phyloP scores from a whole-genome alignment of 2,797 vertebrate genomes.

The Fratercula arctica region DNA sequence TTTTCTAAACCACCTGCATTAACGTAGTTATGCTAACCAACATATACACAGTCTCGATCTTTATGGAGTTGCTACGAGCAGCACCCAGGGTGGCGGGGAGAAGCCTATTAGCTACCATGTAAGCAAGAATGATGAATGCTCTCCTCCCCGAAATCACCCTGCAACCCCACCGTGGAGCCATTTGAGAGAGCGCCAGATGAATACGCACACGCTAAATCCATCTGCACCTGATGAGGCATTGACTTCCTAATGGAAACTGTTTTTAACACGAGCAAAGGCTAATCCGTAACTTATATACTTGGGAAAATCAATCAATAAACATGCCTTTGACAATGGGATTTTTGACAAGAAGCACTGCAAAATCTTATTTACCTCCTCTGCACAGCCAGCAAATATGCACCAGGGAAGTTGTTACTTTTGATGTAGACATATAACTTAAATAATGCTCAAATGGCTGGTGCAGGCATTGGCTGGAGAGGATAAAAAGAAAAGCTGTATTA shows the following conservation, averaged over 20 bases:
- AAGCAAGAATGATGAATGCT: not conserved
- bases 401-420: constrained; percentile 19
- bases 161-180: not conserved
- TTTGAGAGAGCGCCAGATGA: not conserved
- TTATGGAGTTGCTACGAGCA: not conserved
- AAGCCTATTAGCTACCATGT: constrained; percentile 7
- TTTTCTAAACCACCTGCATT: constrained; percentile 35
- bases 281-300: not conserved
- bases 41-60: not conserved
- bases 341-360: constrained; percentile 15
- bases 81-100: not conserved
- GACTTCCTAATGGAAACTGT: constrained; percentile 11
- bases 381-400: constrained; percentile 8
- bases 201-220: not conserved
- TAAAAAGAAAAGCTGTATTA: constrained; percentile 41
- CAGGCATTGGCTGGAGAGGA: not conserved
- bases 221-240: not conserved
- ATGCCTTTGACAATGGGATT: not conserved
- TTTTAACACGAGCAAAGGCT: not conserved
- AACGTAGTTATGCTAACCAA: constrained; percentile 4
- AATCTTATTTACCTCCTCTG: constrained; percentile 39
- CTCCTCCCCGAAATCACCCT: not conserved
- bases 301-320: constrained; percentile 12
- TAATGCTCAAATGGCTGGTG: constrained; percentile 21
- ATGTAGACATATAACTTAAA: constrained; percentile 33